Percentiles rank a stretch among this genome's conserved stretches.
phyloP scores from a whole-genome alignment of 2,888 invertebrate species.

The Rhimphoctona megacephalus region DNA sequence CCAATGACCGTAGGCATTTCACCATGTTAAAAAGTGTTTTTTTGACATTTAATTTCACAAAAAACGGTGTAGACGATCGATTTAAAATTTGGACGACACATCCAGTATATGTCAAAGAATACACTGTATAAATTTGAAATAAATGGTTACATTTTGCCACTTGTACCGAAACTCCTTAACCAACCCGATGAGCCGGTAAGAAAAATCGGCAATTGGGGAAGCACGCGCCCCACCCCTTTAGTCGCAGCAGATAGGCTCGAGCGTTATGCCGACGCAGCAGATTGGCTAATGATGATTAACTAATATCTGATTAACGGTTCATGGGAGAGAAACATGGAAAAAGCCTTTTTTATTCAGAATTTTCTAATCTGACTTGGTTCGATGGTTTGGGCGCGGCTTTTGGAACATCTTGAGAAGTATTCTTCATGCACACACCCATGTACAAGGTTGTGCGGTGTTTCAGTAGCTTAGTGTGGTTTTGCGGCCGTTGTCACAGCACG shows the following conservation, averaged over 20 bases:
- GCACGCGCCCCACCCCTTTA: too few species aligned
- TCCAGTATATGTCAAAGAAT: too few species aligned
- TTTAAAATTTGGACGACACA: too few species aligned
- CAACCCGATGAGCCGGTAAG: background rate
- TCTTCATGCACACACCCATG: background rate
- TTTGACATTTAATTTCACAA: too few species aligned
- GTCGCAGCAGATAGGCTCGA: too few species aligned
- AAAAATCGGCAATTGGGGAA: too few species aligned
- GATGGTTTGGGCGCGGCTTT: background rate
- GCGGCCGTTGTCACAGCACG: constrained; percentile 79
- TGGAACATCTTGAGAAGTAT: background rate
- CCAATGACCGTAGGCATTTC: too few species aligned
- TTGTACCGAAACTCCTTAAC: background rate
- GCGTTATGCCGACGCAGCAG: too few species aligned
- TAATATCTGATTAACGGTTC: background rate
- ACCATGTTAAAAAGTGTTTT: too few species aligned
- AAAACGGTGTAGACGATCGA: too few species aligned
- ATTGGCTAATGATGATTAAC: background rate
- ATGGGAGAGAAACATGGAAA: background rate
- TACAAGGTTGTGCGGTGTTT: constrained; percentile 44
- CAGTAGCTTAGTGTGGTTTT: constrained; percentile 75
- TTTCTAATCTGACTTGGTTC: background rate
- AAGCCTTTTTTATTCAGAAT: background rate
- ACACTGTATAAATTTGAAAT: too few species aligned
- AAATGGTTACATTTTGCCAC: too few species aligned